These are phyloP conservation scores for Stenichneumon culpator DNA, from an alignment of 2,888 invertebrate genomes.

Conservation along the genomic window DNA sequence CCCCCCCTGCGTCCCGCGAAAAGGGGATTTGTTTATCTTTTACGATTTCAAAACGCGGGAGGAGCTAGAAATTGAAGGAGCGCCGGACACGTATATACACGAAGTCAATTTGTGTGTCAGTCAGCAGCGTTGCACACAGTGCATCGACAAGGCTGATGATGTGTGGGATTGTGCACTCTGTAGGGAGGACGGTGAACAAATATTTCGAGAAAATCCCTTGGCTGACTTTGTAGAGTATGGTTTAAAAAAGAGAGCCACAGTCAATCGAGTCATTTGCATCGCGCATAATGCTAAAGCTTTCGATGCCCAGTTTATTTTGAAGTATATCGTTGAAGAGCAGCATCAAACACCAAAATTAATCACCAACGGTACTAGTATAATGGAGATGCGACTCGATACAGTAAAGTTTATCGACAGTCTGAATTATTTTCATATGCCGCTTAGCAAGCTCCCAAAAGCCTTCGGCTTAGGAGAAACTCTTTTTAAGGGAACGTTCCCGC, in stretches of 20 bases:
- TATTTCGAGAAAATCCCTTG: neutral
- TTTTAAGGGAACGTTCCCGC: conserved; percentile 74
- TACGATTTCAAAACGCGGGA: no score
- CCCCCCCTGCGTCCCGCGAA: no score
- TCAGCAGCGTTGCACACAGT: neutral
- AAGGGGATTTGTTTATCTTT: no score
- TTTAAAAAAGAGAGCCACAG: neutral
- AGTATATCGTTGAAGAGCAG: neutral
- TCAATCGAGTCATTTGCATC: neutral
- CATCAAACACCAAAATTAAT: neutral
- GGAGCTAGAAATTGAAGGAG: no score
- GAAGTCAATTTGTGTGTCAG: neutral
- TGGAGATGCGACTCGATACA: neutral
- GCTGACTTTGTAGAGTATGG: neutral
- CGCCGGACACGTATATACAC: neutral
- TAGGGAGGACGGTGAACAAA: neutral
- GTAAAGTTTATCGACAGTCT: conserved; percentile 71
- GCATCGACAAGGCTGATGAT: neutral
- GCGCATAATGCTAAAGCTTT: neutral
- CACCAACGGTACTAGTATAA: neutral
- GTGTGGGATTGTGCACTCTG: neutral
- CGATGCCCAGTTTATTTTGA: neutral
- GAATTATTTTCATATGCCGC: conserved; percentile 75
- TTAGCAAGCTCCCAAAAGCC: conserved; percentile 72
- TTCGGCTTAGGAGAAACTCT: conserved; percentile 56